Evolutionary conservation across 2,113 vertebrate species (phyloP), one percentile per base, ranked within the genome.

Genomic region (Rutilus rutilus): DNA sequence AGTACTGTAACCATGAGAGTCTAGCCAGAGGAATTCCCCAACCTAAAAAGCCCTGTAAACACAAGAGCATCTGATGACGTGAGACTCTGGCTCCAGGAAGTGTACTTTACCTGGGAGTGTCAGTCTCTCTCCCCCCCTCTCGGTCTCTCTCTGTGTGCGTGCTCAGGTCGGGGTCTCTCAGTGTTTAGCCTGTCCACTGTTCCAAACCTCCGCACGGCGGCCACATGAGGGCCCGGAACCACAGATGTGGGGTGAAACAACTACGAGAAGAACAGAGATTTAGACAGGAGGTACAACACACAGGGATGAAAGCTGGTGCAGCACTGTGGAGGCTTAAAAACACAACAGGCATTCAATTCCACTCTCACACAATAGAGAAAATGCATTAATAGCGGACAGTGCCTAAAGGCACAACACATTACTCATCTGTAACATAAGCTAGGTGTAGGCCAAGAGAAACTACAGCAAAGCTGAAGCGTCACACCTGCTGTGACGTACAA

Each of bases 141-240:
- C 54, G 75, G 84, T 87, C 6, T 83, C 4, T 65, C 42, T 86
- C 30, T 62, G 78, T 33, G 76, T 77, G 65, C 65, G 77, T 79
- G 86, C 88, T 91, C 91, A 90, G 91, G 89, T 92, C 92, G 91
- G 90, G 90, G 90, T 95, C 90, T 94, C 86, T 91, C 79, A 75
- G 84, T 92, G 91, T 93, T 94, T 91, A 90, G 91, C 90, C 92
- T 91, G 90, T 91, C 91, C 76, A 83, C 90, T 91, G 92, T 92
- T 90, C 93, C 89, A 90, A 54, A 91, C 89, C 92, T 91, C 93
- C 88, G 87, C 57, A 92, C 87, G 92, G 92, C 87, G 92, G 92
- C 94, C 91, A 95, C 94, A 96, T 95, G 89, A 92, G 94, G 89
- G 92, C 93, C 89, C 90, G 87, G 89, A 92, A 87, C 86, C 85